Evolutionary conservation across 2,113 vertebrate species (phyloP).

Genomic region (Catharus minimus): DNA sequence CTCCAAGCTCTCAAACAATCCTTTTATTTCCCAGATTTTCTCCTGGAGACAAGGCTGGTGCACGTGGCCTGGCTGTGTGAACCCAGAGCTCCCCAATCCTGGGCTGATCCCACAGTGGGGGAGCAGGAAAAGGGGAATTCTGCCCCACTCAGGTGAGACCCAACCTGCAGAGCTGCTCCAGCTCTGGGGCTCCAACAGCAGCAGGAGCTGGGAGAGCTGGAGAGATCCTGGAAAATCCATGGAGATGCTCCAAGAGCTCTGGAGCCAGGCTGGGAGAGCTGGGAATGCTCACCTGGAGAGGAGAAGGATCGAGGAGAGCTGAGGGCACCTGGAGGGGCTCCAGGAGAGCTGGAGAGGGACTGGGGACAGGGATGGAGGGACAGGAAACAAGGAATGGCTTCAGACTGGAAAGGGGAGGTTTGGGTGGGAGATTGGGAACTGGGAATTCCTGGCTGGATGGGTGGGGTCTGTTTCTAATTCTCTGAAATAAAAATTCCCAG

Average conservation of each 20-base stretch:
- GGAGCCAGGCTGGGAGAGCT: background rate
- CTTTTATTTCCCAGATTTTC: background rate
- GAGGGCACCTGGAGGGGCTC: background rate
- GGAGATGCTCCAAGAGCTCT: rapidly evolving
- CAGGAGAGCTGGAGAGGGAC: background rate
- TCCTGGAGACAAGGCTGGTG: background rate
- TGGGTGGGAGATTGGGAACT: background rate
- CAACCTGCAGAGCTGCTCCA: background rate
- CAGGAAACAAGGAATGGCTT: too few species aligned
- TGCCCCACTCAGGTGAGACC: background rate
- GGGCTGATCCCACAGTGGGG: background rate
- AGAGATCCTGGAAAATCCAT: background rate
- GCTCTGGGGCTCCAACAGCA: background rate
- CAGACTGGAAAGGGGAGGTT: too few species aligned
- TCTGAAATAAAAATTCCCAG: background rate
- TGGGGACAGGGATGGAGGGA: too few species aligned
- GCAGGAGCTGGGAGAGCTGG: background rate
- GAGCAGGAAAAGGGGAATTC: background rate
- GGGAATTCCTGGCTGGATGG: background rate
- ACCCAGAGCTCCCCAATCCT: too few species aligned
- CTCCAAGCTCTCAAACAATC: background rate
- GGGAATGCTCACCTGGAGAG: background rate
- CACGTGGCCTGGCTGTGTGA: background rate
- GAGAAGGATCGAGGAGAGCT: background rate
- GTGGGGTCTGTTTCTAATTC: too few species aligned